These are phyloP conservation scores for Petrosia ficiformis DNA, from an alignment of 37 sponge, comb jelly and placozoan genomes.

Conservation along the genomic window DNA sequence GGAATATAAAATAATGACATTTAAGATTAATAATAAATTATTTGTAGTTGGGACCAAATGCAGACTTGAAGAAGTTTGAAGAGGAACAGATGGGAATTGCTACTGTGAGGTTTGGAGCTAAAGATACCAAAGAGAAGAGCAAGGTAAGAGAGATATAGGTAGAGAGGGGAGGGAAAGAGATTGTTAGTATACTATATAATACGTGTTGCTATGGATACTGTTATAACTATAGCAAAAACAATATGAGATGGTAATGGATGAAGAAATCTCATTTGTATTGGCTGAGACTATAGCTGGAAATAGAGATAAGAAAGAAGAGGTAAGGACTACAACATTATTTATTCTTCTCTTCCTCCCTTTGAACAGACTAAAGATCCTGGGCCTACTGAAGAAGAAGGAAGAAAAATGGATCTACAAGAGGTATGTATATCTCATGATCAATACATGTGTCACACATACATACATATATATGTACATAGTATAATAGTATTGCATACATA, in stretches of 20 bases:
- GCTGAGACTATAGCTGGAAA: constrained; percentile 79
- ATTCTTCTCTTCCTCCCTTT: not conserved
- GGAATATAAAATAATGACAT: too few relatives aligned
- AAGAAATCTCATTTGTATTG: constrained; percentile 84
- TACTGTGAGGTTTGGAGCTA: constrained; percentile 82
- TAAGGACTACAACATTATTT: too few relatives aligned
- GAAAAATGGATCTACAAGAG: constrained; percentile 70
- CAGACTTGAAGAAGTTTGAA: constrained; percentile 94
- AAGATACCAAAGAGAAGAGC: constrained; percentile 72
- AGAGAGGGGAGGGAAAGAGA: too few relatives aligned
- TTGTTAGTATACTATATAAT: not conserved
- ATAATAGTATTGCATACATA: too few relatives aligned
- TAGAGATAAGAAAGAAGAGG: constrained; percentile 16
- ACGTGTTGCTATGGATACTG: not conserved
- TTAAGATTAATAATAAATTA: too few relatives aligned
- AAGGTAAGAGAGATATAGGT: constrained; percentile 52
- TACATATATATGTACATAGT: too few relatives aligned
- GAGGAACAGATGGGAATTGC: constrained; percentile 85
- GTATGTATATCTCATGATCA: constrained; percentile 1
- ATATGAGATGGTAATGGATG: constrained; percentile 93
- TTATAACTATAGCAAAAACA: constrained; percentile 68
- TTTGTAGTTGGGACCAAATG: constrained; percentile 84
- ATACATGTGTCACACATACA: too few relatives aligned
- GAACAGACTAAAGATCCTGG: constrained; percentile 8
- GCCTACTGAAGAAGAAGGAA: constrained; percentile 60